Base-by-base conservation (phyloP, 2,113 vertebrate species). In the Passer domesticus region DNA sequence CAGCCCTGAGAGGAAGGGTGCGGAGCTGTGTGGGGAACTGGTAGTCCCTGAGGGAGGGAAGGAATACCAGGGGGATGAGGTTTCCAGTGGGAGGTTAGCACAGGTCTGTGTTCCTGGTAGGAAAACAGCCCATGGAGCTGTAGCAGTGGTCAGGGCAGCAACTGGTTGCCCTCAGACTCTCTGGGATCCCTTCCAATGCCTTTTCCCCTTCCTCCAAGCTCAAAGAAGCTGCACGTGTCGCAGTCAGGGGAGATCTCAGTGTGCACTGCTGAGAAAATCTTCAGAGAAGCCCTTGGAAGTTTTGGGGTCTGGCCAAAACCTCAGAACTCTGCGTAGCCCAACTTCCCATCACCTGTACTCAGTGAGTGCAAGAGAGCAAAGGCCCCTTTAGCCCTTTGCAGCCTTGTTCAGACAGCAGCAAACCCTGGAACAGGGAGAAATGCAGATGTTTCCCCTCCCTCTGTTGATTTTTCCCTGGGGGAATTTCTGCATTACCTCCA, bases 171-270 rank as follows among this genome's bases (percentile, higher is more conserved):
- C 22, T 13, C 39, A 24, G 46, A 16, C 41, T 78, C 44, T 56
- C 49, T 70, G 77, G 60, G 24, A 59, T 41, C 41, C 50, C 27
- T 18, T 60, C 49, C 3, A 5, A 18, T 50, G 44, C n/a, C 22
- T 81, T 52, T 60, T 44, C 24, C 35, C 28, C 25, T 28, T 87
- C 41, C 25, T 62, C n/a, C 27, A 52, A 81, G 50, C 28, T 78
- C n/a, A 62, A 19, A 41, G 81, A 56, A 95, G 59, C 28, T 41
- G 50, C 30, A 35, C 0, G 0, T 46, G 33, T 73, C 10, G 1
- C 1, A 24, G 19, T 19, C 24, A 46, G 49, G 39, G 33, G 18
- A 68, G 18, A 73, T 30, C 23, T 73, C 31, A 4, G 68, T 43
- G 9, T 6, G 24, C 2, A 19, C 15, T 16, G 10, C 46, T 73